Conservation (phyloP, 1,140 invertebrate species). For the Orussus abietinus region DNA sequence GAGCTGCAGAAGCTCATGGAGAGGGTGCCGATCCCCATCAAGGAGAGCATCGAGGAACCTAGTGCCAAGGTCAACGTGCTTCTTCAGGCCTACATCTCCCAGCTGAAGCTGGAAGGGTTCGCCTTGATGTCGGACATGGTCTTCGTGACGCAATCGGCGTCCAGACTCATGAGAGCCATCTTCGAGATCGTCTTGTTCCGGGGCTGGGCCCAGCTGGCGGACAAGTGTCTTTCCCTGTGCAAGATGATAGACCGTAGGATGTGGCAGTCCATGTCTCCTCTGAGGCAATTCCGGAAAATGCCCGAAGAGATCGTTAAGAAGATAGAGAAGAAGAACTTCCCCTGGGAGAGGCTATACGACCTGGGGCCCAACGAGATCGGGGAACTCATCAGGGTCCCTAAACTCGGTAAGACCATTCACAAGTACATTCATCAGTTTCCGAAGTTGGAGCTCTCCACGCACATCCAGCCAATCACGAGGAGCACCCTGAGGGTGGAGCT, state of each 20-base stretch:
- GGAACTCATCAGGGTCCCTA: slow-evolving; percentile 92
- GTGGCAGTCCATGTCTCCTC: slow-evolving; percentile 99
- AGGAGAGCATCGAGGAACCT: slow-evolving; percentile 97
- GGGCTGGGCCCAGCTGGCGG: slow-evolving; percentile 96
- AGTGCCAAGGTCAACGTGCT: slow-evolving; percentile 96
- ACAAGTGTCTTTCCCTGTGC: slow-evolving; percentile 92
- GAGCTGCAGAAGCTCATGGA: slow-evolving; percentile 97
- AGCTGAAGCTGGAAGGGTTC: slow-evolving; percentile 96
- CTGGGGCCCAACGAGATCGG: slow-evolving; percentile 96
- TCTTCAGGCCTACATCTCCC: slow-evolving; percentile 97
- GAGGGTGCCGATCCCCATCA: slow-evolving; percentile 97
- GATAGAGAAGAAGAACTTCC: slow-evolving; percentile 97
- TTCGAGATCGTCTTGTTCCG: slow-evolving; percentile 90
- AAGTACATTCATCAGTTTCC: slow-evolving; percentile 98
- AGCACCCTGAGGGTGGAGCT: slow-evolving; percentile 92
- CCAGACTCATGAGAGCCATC: slow-evolving; percentile 91
- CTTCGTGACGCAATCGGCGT: slow-evolving; percentile 97
- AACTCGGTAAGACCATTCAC: slow-evolving; percentile 95
- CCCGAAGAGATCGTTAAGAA: slow-evolving; percentile 97
- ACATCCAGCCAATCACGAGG: slow-evolving; percentile 96
- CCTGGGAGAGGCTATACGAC: slow-evolving; percentile 93
- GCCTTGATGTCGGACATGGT: slow-evolving; percentile 99
- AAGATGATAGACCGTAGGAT: slow-evolving; percentile 99
- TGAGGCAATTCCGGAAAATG: slow-evolving; percentile 97
- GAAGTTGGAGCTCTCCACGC: slow-evolving; percentile 89